phyloP scores from a whole-genome alignment of 2,888 invertebrate genomes.

The Plagodis pulveraria region DNA sequence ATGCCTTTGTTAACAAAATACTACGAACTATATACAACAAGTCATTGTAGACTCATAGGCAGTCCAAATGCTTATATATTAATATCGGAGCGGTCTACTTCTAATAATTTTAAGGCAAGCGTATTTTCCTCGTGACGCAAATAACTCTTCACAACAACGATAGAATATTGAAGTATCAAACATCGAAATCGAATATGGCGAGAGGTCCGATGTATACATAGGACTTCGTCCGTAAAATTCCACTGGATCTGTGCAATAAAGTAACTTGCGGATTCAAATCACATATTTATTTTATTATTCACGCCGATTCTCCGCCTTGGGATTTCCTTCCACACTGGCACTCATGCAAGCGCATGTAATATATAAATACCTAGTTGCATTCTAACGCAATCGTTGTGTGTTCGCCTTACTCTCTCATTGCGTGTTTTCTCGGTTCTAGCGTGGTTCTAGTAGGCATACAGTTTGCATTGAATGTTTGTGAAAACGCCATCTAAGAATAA shows the following conservation, averaged over 20 bases:
- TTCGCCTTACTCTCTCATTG: too few species aligned
- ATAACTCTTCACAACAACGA: conserved; percentile 1
- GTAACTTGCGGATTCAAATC: conserved; percentile 44
- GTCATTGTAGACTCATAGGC: too few species aligned
- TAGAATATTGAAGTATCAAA: conserved; percentile 16
- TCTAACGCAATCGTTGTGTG: conserved; percentile 6
- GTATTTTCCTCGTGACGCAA: conserved; percentile 8
- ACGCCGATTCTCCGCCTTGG: conserved; percentile 34
- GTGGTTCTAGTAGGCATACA: not conserved
- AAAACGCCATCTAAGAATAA: too few species aligned
- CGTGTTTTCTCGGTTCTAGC: too few species aligned
- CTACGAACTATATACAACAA: too few species aligned
- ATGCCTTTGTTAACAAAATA: too few species aligned
- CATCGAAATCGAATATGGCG: conserved; percentile 24
- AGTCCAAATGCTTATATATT: not conserved
- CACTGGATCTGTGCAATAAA: conserved; percentile 38
- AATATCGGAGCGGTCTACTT: too few species aligned
- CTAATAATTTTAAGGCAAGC: too few species aligned
- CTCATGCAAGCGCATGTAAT: conserved; percentile 27
- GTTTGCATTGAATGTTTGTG: not conserved
- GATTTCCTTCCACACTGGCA: conserved; percentile 41
- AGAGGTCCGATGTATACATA: conserved; percentile 33
- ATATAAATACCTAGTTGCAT: conserved; percentile 30
- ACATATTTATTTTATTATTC: conserved; percentile 43
- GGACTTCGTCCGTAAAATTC: conserved; percentile 40